A percentile compares a stretch with the other conserved stretches of the same genome.
These are phyloP conservation scores for Mactromeris polynyma DNA, from an alignment of 2,888 invertebrate species.

Conservation along the genomic window DNA sequence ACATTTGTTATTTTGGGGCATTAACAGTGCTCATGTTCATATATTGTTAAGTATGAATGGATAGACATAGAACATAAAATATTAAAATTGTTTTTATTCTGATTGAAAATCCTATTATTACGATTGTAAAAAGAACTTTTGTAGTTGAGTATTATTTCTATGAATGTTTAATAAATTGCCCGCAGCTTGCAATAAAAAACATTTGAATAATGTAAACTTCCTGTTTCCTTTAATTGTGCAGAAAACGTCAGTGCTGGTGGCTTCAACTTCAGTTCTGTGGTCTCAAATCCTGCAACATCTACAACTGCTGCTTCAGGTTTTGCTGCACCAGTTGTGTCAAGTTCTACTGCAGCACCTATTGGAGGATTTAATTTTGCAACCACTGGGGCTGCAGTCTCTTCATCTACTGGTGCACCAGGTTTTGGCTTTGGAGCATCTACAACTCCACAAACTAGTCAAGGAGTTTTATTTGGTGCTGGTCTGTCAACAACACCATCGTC, in stretches of 20 bases:
- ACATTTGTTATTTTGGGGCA: too few relatives aligned
- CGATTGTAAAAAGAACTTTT: too few relatives aligned
- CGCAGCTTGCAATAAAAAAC: too few relatives aligned
- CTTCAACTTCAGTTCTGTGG: neutral
- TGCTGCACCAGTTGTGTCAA: neutral
- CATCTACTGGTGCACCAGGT: neutral
- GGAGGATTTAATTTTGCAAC: constrained; percentile 50
- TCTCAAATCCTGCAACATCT: constrained; percentile 19
- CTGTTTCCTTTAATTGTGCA: neutral
- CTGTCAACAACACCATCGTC: neutral
- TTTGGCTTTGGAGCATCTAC: neutral
- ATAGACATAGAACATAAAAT: too few relatives aligned
- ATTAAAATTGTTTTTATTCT: too few relatives aligned
- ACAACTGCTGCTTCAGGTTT: constrained; percentile 30
- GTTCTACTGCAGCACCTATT: constrained; percentile 20
- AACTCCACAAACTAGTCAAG: neutral
- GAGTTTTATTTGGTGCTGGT: neutral
- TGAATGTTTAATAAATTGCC: too few relatives aligned
- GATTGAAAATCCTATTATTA: too few relatives aligned
- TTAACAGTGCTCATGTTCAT: too few relatives aligned
- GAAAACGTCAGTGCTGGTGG: neutral
- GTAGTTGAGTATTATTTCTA: too few relatives aligned
- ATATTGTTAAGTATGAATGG: too few relatives aligned
- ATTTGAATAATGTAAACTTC: too few relatives aligned
- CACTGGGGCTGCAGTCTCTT: constrained; percentile 13